A percentile compares a stretch with the other conserved stretches of the same genome.
These are phyloP conservation scores for Seladonia tumulorum DNA, from an alignment of 2,888 invertebrate species.

Conservation along the genomic window DNA sequence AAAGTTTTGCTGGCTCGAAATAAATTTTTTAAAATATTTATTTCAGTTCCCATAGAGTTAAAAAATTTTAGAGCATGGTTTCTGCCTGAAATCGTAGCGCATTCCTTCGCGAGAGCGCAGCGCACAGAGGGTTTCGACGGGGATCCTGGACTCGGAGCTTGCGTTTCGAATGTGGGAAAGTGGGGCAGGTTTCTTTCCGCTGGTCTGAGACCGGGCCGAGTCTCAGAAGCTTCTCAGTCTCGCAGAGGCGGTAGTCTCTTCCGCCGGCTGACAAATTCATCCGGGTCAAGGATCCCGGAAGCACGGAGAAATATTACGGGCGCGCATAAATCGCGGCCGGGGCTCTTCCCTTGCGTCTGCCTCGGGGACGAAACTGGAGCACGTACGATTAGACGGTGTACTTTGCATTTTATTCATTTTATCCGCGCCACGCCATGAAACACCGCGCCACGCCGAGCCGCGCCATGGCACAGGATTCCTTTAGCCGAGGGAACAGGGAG, in stretches of 20 bases:
- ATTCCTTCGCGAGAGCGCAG: no score
- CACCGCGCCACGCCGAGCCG: background rate
- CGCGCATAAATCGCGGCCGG: conserved; percentile 38
- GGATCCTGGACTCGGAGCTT: background rate
- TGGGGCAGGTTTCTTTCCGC: background rate
- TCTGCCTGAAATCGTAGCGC: background rate
- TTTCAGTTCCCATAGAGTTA: no score
- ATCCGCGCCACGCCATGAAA: background rate
- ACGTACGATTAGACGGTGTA: conserved; percentile 64
- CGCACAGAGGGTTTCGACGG: no score
- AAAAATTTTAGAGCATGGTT: background rate
- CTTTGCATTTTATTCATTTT: conserved; percentile 65
- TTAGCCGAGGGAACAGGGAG: conserved; percentile 41
- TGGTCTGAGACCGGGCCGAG: background rate
- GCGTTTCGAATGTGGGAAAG: background rate
- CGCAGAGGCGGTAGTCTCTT: background rate
- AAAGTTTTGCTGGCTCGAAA: no score
- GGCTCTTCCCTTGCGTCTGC: conserved; percentile 25
- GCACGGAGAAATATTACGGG: conserved; percentile 40
- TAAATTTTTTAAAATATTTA: no score
- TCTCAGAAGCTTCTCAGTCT: conserved; percentile 8
- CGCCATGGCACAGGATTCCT: conserved; percentile 39
- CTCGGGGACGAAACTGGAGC: conserved; percentile 51
- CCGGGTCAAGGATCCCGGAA: conserved; percentile 42
- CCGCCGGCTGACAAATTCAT: conserved; percentile 41